Evolutionary conservation across 1,140 invertebrate species (phyloP), one percentile per base, ranked within the genome.

Genomic region (Sinonovacula constricta): DNA sequence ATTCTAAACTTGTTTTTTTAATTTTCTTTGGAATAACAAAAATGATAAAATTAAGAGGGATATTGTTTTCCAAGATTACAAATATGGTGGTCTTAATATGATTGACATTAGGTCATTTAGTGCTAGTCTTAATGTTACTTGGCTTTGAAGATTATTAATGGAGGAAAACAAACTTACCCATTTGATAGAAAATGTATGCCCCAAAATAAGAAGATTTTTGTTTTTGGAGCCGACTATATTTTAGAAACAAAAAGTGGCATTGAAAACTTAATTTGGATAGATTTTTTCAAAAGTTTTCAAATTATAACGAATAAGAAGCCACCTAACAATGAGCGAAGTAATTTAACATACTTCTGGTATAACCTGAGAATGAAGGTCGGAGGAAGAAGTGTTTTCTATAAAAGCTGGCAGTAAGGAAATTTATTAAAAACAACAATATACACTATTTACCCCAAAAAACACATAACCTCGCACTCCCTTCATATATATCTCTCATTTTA

Each of bases 1-100:
- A 63, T 63, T n/a, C 62, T 45, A 49, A 65, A 65, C 49, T 24
- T 45, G 3, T 65, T 65, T 39, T 65, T 22, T 24, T 45, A 65
- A 45, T 65, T 65, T 45, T n/a, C 33, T 65, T 14, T 65, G 62
- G 62, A 65, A 45, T 22, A 2, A 1, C 1, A 39, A 39, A 36
- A 28, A 28, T 45, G 62, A 65, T 18, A 65, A 65, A 26, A n/a
- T 65, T 3, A 65, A 65, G 49, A 39, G 62, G 30, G 49, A 31
- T 2, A 22, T 62, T 33, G 24, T 33, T 1, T n/a, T 24, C 14
- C 59, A 62, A 18, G 4, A 7, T 22, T 33, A 62, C 22, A 18
- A 62, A 2, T 62, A 7, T 18, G 30, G 59, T 18, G 59, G 59
- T 18, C 5, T 62, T 7, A 62, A n/a, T 12, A 33, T 62, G 59